Base-by-base conservation (phyloP, 1,140 invertebrate species). In the Laupala kohalensis region DNA sequence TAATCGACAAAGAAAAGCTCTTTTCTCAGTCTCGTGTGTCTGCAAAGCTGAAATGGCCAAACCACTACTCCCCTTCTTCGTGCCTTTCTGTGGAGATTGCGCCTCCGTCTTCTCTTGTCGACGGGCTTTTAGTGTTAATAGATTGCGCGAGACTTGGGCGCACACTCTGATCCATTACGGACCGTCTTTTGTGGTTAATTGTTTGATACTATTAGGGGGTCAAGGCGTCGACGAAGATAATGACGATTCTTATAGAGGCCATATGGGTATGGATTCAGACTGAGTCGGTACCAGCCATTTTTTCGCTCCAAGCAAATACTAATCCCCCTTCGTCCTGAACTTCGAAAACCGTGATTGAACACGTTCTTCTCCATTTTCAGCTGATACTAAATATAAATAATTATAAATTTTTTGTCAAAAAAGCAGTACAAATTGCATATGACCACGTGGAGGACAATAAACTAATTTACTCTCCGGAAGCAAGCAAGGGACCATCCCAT, bases 1-100 rank as follows among this genome's bases (percentile, higher is more conserved):
- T 72, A 72, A 72, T 72, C 71, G 71, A 72, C 71, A 72, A 72
- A 72, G 71, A 72, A 72, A 72, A 72, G 71, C 71, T 68, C 71
- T 72, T 68, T 68, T 68, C 67, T 28, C 67, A 28, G 19, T 26
- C 67, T 28, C n/a, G 67, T 27, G 25, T 29, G 67, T 68, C 19
- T 4, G 37, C 37, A 53, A 53, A 53, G 37, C 37, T 53, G 37
- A n/a, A n/a, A 53, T 53, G 37, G 37, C 37, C 9, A 4, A 53
- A 53, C 9, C 9, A 19, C 9, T 13, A 53, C 37, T 19, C 19
- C 37, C 37, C 19, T 9, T 19, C 37, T 15, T 19, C 37, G 19
- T 2, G 37, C 37, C n/a, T n/a, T n/a, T n/a, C n/a, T n/a, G n/a
- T n/a, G n/a, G n/a, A n/a, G n/a, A n/a, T n/a, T n/a, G n/a, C n/a